Evolutionary conservation across 2,888 invertebrate genomes (phyloP).

Genomic region (Spialia ferax): DNA sequence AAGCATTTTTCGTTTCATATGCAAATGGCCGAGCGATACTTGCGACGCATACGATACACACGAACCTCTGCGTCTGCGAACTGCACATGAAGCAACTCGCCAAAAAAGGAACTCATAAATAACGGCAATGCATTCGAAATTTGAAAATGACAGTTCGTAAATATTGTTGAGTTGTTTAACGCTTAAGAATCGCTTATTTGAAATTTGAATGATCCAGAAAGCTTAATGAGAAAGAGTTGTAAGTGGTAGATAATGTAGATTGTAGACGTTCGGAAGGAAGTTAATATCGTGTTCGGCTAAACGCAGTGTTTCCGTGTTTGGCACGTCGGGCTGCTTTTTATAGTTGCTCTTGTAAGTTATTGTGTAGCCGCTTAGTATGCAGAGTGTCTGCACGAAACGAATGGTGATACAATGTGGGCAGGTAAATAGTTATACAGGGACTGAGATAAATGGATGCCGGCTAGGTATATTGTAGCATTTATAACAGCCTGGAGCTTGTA

Average conservation of each 20-base stretch:
- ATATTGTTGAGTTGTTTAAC: not conserved
- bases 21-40: conserved; percentile 68
- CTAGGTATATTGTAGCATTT: conserved; percentile 49
- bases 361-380: conserved; percentile 71
- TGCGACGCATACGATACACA: conserved; percentile 59
- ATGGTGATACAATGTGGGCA: conserved; percentile 65
- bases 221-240: not conserved
- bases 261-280: conserved; percentile 8
- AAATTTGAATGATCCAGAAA: not conserved
- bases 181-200: not conserved
- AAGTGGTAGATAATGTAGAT: not conserved
- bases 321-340: conserved; percentile 56
- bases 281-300: conserved; percentile 16
- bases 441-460: conserved; percentile 60
- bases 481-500: not conserved
- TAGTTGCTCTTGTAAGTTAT: conserved; percentile 66
- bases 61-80: conserved; percentile 51
- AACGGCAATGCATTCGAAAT: not conserved
- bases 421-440: conserved; percentile 58
- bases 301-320: conserved; percentile 16
- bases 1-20: conserved; percentile 74
- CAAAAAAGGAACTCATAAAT: not conserved
- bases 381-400: conserved; percentile 55
- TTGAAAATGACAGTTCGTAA: no score
- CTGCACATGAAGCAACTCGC: no score